Base-by-base conservation (phyloP, 2,888 invertebrate species). In the Polydrusus tereticollis region DNA sequence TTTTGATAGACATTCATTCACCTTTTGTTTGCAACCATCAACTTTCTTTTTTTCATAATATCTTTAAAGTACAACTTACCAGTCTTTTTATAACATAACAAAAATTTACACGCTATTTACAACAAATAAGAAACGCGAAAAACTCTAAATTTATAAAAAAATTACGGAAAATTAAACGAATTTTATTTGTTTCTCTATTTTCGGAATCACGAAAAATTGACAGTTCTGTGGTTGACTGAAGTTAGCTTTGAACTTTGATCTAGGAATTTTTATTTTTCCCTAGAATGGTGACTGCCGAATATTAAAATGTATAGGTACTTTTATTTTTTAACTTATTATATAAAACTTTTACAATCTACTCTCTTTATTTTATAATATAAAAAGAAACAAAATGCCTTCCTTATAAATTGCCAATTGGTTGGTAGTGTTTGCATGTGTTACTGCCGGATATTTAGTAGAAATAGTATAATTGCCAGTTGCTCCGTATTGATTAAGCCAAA, bases 141-240 rank as follows among this genome's bases (percentile, higher is more conserved):
- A 80, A 83, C 83, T 82, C 82, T 78, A 78, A 83, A 83, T 83
- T 83, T 83, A 78, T 78, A 79, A 79, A 80, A 67, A 80, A 77
- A 77, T 70, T 78, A 77, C 45, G 50, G 65, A 76, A 81, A 81
- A 79, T 80, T 79, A 81, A 81, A 79, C 79, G 77, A 79, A 82
- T 82, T 81, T 82, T 83, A 80, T 77, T 78, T 77, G 77, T 77
- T 81, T 81, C 79, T 78, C 79, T 78, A 80, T 80, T 80, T 80
- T 78, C 78, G 79, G 80, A 79, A 82, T 81, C 82, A 82, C 79
- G 80, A 80, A 69, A 83, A 82, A 82, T 78, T 84, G 84, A 84
- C 84, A 83, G 81, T 77, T 80, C 50, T 36, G 76, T 57, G 66
- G 50, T 52, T 63, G 41, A 64, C 26, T 73, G 72, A 72, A 67